Evolutionary conservation across 1,140 invertebrate genomes (phyloP).

Genomic region (Hyles euphorbiae): DNA sequence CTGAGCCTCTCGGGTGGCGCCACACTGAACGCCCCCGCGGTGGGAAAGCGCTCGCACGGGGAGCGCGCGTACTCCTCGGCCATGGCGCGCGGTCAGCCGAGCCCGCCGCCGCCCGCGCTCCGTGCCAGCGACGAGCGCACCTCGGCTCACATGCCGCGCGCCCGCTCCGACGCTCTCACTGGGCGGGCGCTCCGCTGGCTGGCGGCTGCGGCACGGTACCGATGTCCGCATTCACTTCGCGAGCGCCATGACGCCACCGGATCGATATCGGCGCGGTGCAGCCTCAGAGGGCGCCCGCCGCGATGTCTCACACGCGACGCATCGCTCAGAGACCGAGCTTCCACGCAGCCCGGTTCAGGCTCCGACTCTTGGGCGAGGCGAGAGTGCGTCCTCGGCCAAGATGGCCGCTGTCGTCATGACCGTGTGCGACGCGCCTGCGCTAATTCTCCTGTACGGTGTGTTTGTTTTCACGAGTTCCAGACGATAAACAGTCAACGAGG

Average conservation of each 20-base stretch:
- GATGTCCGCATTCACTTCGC: conserved; percentile 69
- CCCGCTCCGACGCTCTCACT: conserved; percentile 51
- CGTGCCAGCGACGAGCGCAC: conserved; percentile 37
- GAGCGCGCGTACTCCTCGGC: conserved; percentile 75
- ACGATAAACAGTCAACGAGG: conserved; percentile 25
- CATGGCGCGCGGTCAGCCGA: conserved; percentile 61
- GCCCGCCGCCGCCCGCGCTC: conserved; percentile 67
- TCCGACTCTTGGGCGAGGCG: conserved; percentile 63
- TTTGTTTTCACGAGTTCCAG: conserved; percentile 63
- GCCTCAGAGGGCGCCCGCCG: conserved; percentile 61
- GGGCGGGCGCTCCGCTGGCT: conserved; percentile 35
- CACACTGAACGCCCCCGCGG: conserved; percentile 74
- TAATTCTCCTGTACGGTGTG: conserved; percentile 52
- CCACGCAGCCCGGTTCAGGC: conserved; percentile 31
- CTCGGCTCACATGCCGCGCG: conserved; percentile 59
- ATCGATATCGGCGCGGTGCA: conserved; percentile 71
- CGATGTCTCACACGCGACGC: conserved; percentile 40
- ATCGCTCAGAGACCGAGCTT: conserved; percentile 32
- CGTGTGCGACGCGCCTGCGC: conserved; percentile 65
- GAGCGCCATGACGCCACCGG: conserved; percentile 62
- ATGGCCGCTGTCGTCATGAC: conserved; percentile 70
- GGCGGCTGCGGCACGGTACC: conserved; percentile 47
- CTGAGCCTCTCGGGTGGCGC: conserved; percentile 67
- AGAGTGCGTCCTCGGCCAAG: conserved; percentile 65
- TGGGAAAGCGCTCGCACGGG: conserved; percentile 72